These are phyloP conservation scores for Hippocampus comes DNA, from an alignment of 2,113 vertebrate genomes.

Conservation along the genomic window DNA sequence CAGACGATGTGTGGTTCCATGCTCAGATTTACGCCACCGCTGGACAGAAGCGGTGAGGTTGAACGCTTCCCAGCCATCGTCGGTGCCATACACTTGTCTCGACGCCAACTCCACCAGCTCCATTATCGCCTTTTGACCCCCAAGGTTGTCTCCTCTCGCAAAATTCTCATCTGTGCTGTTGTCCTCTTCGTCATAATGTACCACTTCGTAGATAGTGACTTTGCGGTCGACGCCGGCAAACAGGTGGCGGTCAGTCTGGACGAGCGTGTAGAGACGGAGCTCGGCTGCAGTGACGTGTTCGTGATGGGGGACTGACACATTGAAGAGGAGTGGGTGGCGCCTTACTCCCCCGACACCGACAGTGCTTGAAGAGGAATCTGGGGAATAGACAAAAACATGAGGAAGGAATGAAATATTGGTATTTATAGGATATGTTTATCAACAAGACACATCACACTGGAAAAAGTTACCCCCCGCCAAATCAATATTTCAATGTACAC, in stretches of 20 bases:
- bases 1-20: constrained; percentile 77
- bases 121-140: constrained; percentile 31
- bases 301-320: constrained; percentile 88
- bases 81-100: constrained; percentile 81
- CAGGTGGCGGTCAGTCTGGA: constrained; percentile 81
- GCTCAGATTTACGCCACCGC: constrained; percentile 80
- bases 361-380: constrained; percentile 80
- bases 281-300: constrained; percentile 88
- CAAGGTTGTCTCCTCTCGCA: constrained; percentile 22
- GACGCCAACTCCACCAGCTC: constrained; percentile 78
- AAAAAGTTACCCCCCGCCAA: too few species aligned
- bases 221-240: constrained; percentile 84
- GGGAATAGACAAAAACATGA: not conserved
- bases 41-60: constrained; percentile 84
- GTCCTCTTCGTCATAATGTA: constrained; percentile 28
- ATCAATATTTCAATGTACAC: too few species aligned
- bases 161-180: constrained; percentile 40
- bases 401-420: not conserved
- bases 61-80: constrained; percentile 90
- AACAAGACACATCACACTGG: not conserved
- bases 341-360: constrained; percentile 73
- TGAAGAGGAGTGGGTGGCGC: constrained; percentile 90
- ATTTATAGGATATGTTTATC: not conserved
- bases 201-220: constrained; percentile 85
- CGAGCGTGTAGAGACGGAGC: constrained; percentile 88